phyloP scores from a whole-genome alignment of 2,888 invertebrate genomes.

The Philopedon plagiatum region DNA sequence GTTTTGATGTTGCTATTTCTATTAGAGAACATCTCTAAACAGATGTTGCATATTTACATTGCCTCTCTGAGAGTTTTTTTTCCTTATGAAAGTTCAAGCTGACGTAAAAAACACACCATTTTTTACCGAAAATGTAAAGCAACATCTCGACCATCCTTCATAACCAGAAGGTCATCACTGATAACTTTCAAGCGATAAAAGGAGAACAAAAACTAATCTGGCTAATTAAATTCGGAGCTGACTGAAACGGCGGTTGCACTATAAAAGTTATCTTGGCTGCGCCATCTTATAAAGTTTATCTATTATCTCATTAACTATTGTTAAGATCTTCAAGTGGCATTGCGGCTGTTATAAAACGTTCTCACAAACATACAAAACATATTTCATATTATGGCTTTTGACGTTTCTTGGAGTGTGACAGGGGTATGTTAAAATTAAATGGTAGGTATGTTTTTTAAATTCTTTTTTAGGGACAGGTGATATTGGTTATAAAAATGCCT shows the following conservation, averaged over 20 bases:
- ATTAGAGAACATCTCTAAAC: too few species aligned
- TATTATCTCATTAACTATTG: constrained; percentile 19
- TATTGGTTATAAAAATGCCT: not conserved
- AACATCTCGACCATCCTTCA: not conserved
- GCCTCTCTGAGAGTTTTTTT: too few species aligned
- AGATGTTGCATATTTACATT: too few species aligned
- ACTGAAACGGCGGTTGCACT: constrained; percentile 4
- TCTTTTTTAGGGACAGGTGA: not conserved
- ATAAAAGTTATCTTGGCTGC: not conserved
- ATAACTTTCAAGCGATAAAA: not conserved
- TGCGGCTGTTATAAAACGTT: constrained; percentile 3
- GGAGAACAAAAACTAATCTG: constrained; percentile 4
- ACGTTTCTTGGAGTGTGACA: constrained; percentile 13
- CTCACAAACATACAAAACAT: constrained; percentile 19
- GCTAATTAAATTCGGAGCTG: constrained; percentile 4
- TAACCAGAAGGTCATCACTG: not conserved
- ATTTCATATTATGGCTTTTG: constrained; percentile 12
- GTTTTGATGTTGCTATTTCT: too few species aligned
- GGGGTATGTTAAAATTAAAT: not conserved
- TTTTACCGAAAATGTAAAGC: not conserved
- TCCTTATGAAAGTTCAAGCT: too few species aligned
- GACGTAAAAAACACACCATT: too few species aligned
- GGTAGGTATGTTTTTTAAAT: not conserved
- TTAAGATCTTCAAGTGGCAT: constrained; percentile 4
- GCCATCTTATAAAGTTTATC: constrained; percentile 18